phyloP scores from a whole-genome alignment of 2,797 vertebrate genomes.

The Pagetopsis macropterus region DNA sequence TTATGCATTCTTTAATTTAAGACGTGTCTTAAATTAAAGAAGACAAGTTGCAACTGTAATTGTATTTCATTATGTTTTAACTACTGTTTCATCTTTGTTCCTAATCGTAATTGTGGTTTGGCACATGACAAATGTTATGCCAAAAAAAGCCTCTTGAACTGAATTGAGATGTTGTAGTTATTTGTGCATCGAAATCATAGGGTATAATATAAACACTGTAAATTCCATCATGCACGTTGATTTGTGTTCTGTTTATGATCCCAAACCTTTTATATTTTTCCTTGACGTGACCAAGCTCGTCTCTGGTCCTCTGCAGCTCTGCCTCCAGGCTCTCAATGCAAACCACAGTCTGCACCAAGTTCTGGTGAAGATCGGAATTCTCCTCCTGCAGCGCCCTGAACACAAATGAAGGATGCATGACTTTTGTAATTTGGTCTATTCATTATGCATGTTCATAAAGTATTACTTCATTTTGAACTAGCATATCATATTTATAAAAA shows the following conservation, averaged over 20 bases:
- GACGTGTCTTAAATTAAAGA: too few species aligned
- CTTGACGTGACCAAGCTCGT: slow-evolving; percentile 78
- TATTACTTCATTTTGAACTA: neutral
- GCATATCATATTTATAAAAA: neutral
- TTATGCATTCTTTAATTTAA: too few species aligned
- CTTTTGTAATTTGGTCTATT: neutral
- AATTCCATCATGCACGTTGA: neutral
- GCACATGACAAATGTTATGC: too few species aligned
- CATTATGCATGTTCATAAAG: neutral
- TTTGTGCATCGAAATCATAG: neutral
- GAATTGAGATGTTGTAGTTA: neutral
- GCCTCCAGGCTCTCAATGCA: slow-evolving; percentile 84
- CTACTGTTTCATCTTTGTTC: too few species aligned
- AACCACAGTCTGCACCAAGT: slow-evolving; percentile 81
- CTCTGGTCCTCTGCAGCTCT: slow-evolving; percentile 80
- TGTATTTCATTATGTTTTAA: too few species aligned
- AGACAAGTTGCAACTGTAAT: too few species aligned
- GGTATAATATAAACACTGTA: neutral
- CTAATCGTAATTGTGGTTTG: too few species aligned
- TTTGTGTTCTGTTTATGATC: neutral
- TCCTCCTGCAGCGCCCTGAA: slow-evolving; percentile 80
- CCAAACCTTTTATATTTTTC: slow-evolving; percentile 83
- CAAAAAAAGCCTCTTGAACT: too few species aligned
- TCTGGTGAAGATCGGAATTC: slow-evolving; percentile 83
- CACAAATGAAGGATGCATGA: slow-evolving; percentile 29